Evolutionary conservation across 2,888 invertebrate species (phyloP).

Genomic region (Prenolepis imparis): DNA sequence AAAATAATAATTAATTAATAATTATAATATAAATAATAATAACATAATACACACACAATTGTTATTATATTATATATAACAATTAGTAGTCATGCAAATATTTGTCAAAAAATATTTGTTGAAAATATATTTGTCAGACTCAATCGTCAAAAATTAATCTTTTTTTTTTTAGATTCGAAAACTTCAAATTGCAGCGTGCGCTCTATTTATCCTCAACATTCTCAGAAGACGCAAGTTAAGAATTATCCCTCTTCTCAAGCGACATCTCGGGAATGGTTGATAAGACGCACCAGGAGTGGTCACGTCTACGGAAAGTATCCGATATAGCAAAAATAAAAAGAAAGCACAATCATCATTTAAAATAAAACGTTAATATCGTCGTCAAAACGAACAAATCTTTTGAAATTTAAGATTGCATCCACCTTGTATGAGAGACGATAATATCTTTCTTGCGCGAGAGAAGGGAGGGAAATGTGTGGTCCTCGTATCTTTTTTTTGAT

Average conservation of each 20-base stretch:
- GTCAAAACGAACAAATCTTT: background rate
- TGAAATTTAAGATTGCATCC: background rate
- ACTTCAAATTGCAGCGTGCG: background rate
- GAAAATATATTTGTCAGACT: background rate
- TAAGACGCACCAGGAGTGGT: conserved; percentile 80
- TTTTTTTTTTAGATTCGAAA: conserved; percentile 19
- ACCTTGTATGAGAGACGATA: background rate
- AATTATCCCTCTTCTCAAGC: conserved; percentile 14
- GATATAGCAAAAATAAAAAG: background rate
- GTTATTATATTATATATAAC: too few species aligned
- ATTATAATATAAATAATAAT: too few species aligned
- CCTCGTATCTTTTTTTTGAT: background rate
- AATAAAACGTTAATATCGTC: background rate
- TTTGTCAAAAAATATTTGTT: background rate
- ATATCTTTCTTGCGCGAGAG: background rate
- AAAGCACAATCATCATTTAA: background rate
- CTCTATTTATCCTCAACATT: conserved; percentile 55
- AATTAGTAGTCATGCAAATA: background rate
- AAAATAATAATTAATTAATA: too few species aligned
- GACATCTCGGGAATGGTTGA: conserved; percentile 71
- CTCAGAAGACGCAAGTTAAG: conserved; percentile 72
- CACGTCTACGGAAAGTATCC: conserved; percentile 80
- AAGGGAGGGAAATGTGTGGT: background rate
- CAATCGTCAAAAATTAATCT: background rate
- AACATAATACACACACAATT: too few species aligned